Conservation (phyloP, 1,140 invertebrate species). For the Orius laevigatus region DNA sequence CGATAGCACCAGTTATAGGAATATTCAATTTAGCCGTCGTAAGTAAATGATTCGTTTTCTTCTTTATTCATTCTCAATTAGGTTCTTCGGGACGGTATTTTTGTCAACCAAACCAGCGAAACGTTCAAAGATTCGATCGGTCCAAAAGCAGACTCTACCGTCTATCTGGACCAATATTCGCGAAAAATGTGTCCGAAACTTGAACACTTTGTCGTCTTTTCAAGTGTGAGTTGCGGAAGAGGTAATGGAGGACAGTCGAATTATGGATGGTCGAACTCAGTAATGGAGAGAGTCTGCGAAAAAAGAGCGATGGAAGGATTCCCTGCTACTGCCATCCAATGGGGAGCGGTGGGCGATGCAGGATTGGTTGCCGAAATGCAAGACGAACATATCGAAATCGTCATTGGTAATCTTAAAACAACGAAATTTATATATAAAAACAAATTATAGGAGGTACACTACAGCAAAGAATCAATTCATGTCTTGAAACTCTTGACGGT, state of each 20-base stretch:
- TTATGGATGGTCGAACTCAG: slow-evolving; percentile 61
- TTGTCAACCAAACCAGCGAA: slow-evolving; percentile 42
- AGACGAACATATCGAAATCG: slow-evolving; percentile 57
- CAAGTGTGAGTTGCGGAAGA: slow-evolving; percentile 71
- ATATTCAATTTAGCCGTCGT: slow-evolving; percentile 65
- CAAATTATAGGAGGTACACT: slow-evolving; percentile 47
- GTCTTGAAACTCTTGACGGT: slow-evolving; percentile 46
- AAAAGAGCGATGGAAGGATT: slow-evolving; percentile 35
- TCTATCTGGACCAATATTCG: slow-evolving; percentile 39
- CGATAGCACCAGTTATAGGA: slow-evolving; percentile 47
- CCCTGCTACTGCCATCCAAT: slow-evolving; percentile 49
- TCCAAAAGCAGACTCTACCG: slow-evolving; percentile 43
- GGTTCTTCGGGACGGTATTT: slow-evolving; percentile 40
- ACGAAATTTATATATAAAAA: not conserved
- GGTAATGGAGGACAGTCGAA: slow-evolving; percentile 81
- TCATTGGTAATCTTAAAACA: slow-evolving; percentile 30
- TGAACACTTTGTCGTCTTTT: slow-evolving; percentile 58
- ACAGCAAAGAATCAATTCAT: slow-evolving; percentile 66
- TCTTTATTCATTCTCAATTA: slow-evolving; percentile 33
- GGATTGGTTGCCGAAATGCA: slow-evolving; percentile 64
- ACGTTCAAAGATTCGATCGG: slow-evolving; percentile 35
- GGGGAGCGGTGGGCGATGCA: slow-evolving; percentile 52
- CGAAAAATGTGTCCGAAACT: slow-evolving; percentile 37
- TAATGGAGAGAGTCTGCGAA: slow-evolving; percentile 57
- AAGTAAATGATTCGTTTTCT: slow-evolving; percentile 13